phyloP scores from a whole-genome alignment of 2,113 vertebrate genomes.

The Sinocyclocheilus anshuiensis region DNA sequence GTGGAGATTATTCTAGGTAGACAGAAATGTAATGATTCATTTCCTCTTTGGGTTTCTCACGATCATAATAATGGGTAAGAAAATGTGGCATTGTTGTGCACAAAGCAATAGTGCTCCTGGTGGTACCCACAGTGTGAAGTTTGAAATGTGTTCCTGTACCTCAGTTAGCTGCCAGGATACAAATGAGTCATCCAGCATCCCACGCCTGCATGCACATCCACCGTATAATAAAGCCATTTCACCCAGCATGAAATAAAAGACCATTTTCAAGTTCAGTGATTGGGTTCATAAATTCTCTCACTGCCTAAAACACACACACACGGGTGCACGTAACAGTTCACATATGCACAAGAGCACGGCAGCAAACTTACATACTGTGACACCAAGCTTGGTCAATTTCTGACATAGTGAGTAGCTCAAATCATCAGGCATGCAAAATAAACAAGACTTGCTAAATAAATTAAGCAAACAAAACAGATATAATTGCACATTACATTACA shows the following conservation, averaged over 20 bases:
- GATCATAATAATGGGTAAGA: slow-evolving; percentile 50
- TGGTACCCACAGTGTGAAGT: slow-evolving; percentile 60
- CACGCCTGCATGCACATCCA: slow-evolving; percentile 63
- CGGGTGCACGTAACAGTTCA: not conserved
- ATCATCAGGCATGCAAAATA: slow-evolving; percentile 47
- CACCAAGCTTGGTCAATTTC: slow-evolving; percentile 29
- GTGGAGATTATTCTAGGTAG: slow-evolving; percentile 56
- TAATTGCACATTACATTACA: no score
- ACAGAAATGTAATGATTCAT: slow-evolving; percentile 55
- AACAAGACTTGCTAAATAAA: not conserved
- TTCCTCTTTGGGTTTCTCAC: slow-evolving; percentile 46
- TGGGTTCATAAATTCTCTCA: slow-evolving; percentile 60
- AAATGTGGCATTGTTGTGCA: slow-evolving; percentile 53
- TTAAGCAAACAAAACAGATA: no score
- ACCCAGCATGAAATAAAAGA: slow-evolving; percentile 63
- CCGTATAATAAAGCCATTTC: slow-evolving; percentile 63
- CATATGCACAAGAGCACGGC: no score
- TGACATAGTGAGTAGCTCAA: slow-evolving; percentile 40
- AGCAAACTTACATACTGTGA: not conserved
- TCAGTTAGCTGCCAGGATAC: slow-evolving; percentile 61
- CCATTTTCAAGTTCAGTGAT: slow-evolving; percentile 63
- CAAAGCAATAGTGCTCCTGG: slow-evolving; percentile 50
- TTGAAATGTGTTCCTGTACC: slow-evolving; percentile 66
- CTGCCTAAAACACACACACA: slow-evolving; percentile 6
- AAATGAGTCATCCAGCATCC: slow-evolving; percentile 63